Evolutionary conservation across 2,888 invertebrate species (phyloP).

Genomic region (Endomychus coccineus): DNA sequence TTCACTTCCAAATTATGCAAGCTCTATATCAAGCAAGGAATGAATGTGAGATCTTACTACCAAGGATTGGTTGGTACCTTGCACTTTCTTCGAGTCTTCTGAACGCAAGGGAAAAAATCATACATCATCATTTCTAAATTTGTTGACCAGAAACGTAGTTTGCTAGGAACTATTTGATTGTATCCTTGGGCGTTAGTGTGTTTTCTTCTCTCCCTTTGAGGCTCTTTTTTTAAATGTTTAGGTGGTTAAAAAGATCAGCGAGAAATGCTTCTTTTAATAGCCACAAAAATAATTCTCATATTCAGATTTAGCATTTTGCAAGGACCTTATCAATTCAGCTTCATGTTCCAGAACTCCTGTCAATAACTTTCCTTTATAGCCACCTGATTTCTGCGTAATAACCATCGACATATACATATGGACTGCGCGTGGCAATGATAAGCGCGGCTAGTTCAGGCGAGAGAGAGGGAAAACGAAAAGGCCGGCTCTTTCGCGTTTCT

Average conservation of each 20-base stretch:
- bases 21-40: conserved; percentile 6
- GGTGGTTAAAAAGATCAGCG: conserved; percentile 18
- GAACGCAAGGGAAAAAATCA: conserved; percentile 8
- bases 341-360: conserved; percentile 11
- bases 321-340: conserved; percentile 13
- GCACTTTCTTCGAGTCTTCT: conserved; percentile 5
- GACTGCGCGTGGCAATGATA: no score
- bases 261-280: no score
- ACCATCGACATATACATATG: no score
- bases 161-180: conserved; percentile 14
- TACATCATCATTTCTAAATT: conserved; percentile 21
- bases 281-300: conserved; percentile 4
- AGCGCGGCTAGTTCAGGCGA: no score
- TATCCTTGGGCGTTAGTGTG: conserved; percentile 24
- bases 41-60: conserved; percentile 4
- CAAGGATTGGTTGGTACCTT: background rate
- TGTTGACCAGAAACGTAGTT: conserved; percentile 22
- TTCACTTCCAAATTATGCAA: conserved; percentile 6
- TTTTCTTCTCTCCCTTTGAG: conserved; percentile 22
- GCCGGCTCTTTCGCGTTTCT: no score
- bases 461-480: no score
- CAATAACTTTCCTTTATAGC: conserved; percentile 26
- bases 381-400: no score
- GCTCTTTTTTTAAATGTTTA: conserved; percentile 18
- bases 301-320: conserved; percentile 9